A percentile compares a stretch with the other conserved stretches of the same genome.
Conservation (phyloP, 2,888 invertebrate genomes). For the Drosophila cyrtoloma region DNA sequence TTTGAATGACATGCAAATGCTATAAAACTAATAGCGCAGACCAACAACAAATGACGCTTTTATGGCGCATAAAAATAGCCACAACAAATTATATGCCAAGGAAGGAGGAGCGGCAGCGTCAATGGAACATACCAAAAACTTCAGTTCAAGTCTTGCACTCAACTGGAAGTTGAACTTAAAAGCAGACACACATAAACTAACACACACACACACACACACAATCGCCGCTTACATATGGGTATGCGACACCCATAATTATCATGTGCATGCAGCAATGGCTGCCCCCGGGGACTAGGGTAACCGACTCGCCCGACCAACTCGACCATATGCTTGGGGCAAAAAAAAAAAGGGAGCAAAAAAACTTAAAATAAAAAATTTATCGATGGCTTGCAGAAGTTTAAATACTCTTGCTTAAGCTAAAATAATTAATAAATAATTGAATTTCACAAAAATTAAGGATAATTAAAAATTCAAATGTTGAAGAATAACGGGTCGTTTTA, state of each 20-base stretch:
- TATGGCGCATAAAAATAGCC: slow-evolving; percentile 52
- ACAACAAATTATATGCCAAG: slow-evolving; percentile 55
- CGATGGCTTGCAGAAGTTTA: neutral
- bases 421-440: neutral
- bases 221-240: slow-evolving; percentile 31
- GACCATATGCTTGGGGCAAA: slow-evolving; percentile 43
- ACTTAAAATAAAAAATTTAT: neutral
- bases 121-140: slow-evolving; percentile 31
- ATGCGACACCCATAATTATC: slow-evolving; percentile 68
- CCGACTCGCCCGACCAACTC: slow-evolving; percentile 21
- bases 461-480: accelerated
- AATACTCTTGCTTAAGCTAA: slow-evolving; percentile 13
- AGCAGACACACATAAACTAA: slow-evolving; percentile 1
- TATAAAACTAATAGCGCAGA: slow-evolving; percentile 49
- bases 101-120: neutral
- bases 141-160: slow-evolving; percentile 51
- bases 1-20: slow-evolving; percentile 33
- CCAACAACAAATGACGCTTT: slow-evolving; percentile 43
- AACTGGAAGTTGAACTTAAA: slow-evolving; percentile 49
- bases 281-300: slow-evolving; percentile 38
- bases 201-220: neutral
- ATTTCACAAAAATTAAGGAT: neutral
- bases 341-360: slow-evolving; percentile 1
- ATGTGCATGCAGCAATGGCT: slow-evolving; percentile 55
- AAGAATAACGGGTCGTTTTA: neutral